Evolutionary conservation across 2,797 vertebrate species (phyloP), one percentile per base, ranked within the genome.

Genomic region (Oreochromis grahami): DNA sequence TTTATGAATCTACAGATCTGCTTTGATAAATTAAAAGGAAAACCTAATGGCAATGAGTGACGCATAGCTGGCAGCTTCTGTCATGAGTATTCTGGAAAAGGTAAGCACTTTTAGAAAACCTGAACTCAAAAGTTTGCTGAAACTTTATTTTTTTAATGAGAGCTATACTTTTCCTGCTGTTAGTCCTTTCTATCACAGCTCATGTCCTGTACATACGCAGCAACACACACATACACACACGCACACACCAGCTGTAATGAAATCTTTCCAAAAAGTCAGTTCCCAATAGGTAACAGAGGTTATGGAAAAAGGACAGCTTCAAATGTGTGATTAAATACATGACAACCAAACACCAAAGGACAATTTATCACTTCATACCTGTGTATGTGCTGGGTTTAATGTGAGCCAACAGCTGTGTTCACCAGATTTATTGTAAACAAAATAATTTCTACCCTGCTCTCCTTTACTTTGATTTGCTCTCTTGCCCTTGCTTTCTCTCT

Each of bases 301-400:
- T 78, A 63, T 82, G 36, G 38, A 13, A 8, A 17, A 83, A 77
- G 63, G 60, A 84, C 7, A 11, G 36, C 32, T 78, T 91, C 38
- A 90, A 87, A 83, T 77, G 77, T 48, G 87, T 91, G 78, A 89
- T 90, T 89, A 83, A 92, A 90, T 86, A 83, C 76, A 78, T 72
- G 77, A 83, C 88, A 84, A 76, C 60, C 76, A 36, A 48, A 82
- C 78, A 78, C 80, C 53, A 52, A 58, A 85, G 78, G 26, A 84
- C 32, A 21, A 89, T 88, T 58, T 41, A 87, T 93, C 80, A 89
- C 82, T 60, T 38, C n/a, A 2, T 55, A 55, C 70, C 55, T 36
- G 68, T 60, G 83, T 29, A 34, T 79, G 41, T 36, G 53, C 24
- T 24, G 21, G 51, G 12, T 29, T 87, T 58, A 74, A 76, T 74